Percentiles rank a stretch among this genome's conserved stretches.
phyloP scores from a whole-genome alignment of 2,797 vertebrate genomes.

The Centropyge bicolor region DNA sequence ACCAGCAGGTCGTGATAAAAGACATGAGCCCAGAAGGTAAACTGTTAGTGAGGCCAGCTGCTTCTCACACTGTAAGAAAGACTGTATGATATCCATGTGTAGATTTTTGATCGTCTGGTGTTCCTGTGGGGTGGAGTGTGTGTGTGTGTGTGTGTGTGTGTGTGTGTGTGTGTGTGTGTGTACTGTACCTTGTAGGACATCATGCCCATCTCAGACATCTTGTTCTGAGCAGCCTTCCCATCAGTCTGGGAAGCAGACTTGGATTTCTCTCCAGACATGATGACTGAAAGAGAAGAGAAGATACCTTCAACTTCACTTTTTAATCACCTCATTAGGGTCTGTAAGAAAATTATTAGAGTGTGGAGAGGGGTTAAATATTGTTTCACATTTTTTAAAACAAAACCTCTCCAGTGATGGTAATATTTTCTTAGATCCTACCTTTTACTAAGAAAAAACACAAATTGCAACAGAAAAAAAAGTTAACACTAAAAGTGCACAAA shows the following conservation, averaged over 20 bases:
- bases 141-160: slow-evolving; percentile 20
- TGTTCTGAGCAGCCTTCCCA: slow-evolving; percentile 80
- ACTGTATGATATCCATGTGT: not conserved
- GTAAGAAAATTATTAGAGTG: not conserved
- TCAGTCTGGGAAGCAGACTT: slow-evolving; percentile 83
- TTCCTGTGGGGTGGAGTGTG: not conserved
- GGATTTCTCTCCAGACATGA: slow-evolving; percentile 86
- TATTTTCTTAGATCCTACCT: not conserved
- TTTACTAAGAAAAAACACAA: too few species aligned
- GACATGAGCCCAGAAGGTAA: slow-evolving; percentile 34
- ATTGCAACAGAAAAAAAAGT: not conserved
- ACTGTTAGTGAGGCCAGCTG: slow-evolving; percentile 33
- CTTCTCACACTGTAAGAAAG: slow-evolving; percentile 10
- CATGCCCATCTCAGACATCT: slow-evolving; percentile 78
- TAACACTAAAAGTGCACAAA: not conserved
- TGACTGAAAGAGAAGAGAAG: slow-evolving; percentile 63
- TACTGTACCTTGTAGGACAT: slow-evolving; percentile 79
- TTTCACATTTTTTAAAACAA: not conserved
- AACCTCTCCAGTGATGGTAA: not conserved
- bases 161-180: slow-evolving; percentile 26
- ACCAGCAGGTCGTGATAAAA: slow-evolving; percentile 39
- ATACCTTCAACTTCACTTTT: not conserved
- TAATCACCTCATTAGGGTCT: not conserved
- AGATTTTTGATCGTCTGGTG: slow-evolving; percentile 19
- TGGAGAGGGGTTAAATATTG: not conserved